Percentiles rank a stretch among this genome's conserved stretches.
These are phyloP conservation scores for Melinopterus prodromus DNA, from an alignment of 2,888 invertebrate genomes.

Conservation along the genomic window DNA sequence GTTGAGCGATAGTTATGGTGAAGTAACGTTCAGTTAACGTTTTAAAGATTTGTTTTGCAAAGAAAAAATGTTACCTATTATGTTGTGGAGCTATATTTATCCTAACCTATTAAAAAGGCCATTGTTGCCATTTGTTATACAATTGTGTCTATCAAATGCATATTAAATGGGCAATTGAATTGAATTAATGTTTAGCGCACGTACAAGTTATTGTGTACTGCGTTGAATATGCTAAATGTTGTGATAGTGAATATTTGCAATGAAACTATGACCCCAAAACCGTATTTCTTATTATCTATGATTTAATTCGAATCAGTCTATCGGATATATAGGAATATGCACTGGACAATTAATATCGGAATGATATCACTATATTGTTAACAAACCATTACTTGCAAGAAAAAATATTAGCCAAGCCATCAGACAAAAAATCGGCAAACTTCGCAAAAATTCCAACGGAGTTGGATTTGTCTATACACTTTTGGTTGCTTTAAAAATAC, in stretches of 20 bases:
- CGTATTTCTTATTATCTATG: not conserved
- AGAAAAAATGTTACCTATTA: not conserved
- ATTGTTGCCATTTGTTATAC: constrained; percentile 4
- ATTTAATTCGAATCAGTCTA: not conserved
- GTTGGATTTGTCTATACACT: too few species aligned
- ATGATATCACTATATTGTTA: too few species aligned
- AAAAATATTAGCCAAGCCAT: too few species aligned
- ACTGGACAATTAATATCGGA: too few species aligned
- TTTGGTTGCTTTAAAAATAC: too few species aligned
- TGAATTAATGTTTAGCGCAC: not conserved
- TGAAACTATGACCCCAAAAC: not conserved
- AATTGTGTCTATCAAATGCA: not conserved
- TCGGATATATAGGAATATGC: not conserved
- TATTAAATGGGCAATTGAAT: not conserved
- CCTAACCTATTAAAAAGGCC: not conserved
- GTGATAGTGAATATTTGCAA: not conserved
- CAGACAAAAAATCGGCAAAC: too few species aligned
- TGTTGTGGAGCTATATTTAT: not conserved
- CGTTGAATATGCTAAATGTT: not conserved
- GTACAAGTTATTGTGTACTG: not conserved
- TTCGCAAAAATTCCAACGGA: too few species aligned
- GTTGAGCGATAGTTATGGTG: not conserved
- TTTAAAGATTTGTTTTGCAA: not conserved
- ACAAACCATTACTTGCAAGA: too few species aligned
- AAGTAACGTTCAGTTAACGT: not conserved